Base-by-base conservation (phyloP, 2,888 invertebrate species). In the Ochropleura leucogaster region DNA sequence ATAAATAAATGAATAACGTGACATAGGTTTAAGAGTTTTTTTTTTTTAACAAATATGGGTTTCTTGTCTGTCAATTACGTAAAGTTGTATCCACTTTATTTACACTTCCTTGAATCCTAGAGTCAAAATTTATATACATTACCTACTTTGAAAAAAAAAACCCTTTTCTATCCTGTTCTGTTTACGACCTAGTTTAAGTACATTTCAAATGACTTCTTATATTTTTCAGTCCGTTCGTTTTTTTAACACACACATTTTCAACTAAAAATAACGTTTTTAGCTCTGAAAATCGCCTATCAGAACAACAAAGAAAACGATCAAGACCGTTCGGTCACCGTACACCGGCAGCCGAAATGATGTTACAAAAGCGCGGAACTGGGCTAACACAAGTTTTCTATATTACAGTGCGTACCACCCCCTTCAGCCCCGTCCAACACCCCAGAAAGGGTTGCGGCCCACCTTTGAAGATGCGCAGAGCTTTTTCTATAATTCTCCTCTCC, bases 341-440 rank as follows among this genome's bases (percentile, higher is more conserved):
- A 91, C 88, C 89, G 91, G 93, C 94, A 94, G 94, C 95, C 95
- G 93, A 96, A 96, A 96, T 96, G 96, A 96, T 96, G 96, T 96
- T 96, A 96, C 96, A 96, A 96, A 96, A 95, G 95, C 95, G 93
- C 93, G 95, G 95, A 96, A 96, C 96, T 96, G 96, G 96, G 96
- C 96, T 96, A 96, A 96, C 96, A 96, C 96, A 96, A 96, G 96
- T 96, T 96, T 96, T 96, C 96, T 96, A 96, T 96, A 96, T 96
- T 95, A 94, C 96, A 91, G 95, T 95, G 94, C 95, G 95, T 95
- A 92, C 93, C 93, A 90, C 88, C 89, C 79, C 82, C 82, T 79
- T 83, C 80, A 70, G 69, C 79, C 71, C 83, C 85, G 85, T 85
- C 79, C 66, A 77, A 59, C 72, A 86, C 87, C 84, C 85, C 80